A percentile compares a stretch with the other conserved stretches of the same genome.
phyloP scores from a whole-genome alignment of 2,797 vertebrate genomes.

The Leptodactylus fallax region DNA sequence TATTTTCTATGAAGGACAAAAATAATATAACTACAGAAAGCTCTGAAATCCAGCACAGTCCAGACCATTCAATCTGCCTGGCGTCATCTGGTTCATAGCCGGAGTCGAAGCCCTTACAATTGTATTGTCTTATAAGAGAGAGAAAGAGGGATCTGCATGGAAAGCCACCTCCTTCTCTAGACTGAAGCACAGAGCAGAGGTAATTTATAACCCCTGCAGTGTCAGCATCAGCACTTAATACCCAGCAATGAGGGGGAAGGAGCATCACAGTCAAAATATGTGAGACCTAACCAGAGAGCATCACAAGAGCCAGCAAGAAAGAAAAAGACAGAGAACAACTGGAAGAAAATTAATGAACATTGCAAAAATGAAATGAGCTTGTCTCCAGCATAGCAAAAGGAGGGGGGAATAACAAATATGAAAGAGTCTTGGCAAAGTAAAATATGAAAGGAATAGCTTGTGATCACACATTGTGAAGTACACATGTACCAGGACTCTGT shows the following conservation, averaged over 20 bases:
- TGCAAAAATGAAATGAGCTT: background rate
- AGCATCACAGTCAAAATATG: constrained; percentile 17
- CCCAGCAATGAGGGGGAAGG: constrained; percentile 28
- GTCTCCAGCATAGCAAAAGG: background rate
- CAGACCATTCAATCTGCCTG: background rate
- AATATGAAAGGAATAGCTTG: background rate
- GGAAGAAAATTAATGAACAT: background rate
- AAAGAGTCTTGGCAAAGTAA: background rate
- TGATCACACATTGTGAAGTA: background rate
- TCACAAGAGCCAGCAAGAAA: background rate
- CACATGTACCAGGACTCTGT: background rate
- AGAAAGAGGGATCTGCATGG: constrained; percentile 27
- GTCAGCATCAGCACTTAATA: constrained; percentile 47
- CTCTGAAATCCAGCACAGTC: background rate
- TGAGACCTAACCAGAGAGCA: background rate
- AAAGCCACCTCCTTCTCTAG: constrained; percentile 34
- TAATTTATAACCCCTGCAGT: constrained; percentile 59
- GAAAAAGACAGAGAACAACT: background rate
- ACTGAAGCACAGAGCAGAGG: constrained; percentile 36
- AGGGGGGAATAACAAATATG: background rate
- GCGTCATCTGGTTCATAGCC: background rate
- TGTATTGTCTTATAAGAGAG: constrained; percentile 16
- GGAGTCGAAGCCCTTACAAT: background rate
- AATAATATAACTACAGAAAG: background rate
- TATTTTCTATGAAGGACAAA: background rate